These are phyloP conservation scores for Gadopsis bispinosus DNA, from an alignment of 2,797 vertebrate species.

Conservation along the genomic window DNA sequence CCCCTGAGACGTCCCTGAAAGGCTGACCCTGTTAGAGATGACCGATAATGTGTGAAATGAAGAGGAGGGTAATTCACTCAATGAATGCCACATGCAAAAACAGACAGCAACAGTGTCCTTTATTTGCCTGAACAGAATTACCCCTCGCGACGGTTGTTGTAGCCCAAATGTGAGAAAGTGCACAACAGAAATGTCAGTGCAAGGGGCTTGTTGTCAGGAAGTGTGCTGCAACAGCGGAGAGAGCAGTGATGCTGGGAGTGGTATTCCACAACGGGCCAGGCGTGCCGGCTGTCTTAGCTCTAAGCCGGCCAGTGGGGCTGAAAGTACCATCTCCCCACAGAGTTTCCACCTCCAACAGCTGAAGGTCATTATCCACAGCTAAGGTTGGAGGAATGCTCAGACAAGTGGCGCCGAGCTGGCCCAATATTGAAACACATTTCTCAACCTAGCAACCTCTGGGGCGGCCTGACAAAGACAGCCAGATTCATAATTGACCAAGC, in stretches of 20 bases:
- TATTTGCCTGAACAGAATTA: slow-evolving; percentile 33
- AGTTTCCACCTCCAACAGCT: slow-evolving; percentile 84
- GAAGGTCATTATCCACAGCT: slow-evolving; percentile 80
- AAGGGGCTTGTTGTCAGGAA: slow-evolving; percentile 41
- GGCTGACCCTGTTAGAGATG: slow-evolving; percentile 49
- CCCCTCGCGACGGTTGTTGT: background rate
- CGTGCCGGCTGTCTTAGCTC: slow-evolving; percentile 73
- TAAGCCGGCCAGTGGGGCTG: slow-evolving; percentile 66
- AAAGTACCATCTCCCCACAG: slow-evolving; percentile 72
- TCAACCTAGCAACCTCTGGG: slow-evolving; percentile 60
- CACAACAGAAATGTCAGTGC: slow-evolving; percentile 18
- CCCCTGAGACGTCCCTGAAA: slow-evolving; percentile 58
- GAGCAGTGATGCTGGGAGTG: slow-evolving; percentile 53
- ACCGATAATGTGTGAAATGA: slow-evolving; percentile 51
- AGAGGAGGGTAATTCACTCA: slow-evolving; percentile 39
- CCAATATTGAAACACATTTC: slow-evolving; percentile 73
- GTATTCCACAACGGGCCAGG: slow-evolving; percentile 70
- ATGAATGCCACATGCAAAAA: slow-evolving; percentile 59
- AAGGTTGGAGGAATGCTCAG: slow-evolving; percentile 67
- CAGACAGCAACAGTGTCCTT: slow-evolving; percentile 27
- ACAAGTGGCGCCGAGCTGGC: slow-evolving; percentile 74
- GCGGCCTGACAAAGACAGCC: slow-evolving; percentile 38
- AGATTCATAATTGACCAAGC: slow-evolving; percentile 56
- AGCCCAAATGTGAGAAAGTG: slow-evolving; percentile 20
- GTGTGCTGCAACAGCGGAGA: slow-evolving; percentile 43